Evolutionary conservation across 2,797 vertebrate genomes (phyloP).

Genomic region (Cyclopterus lumpus): DNA sequence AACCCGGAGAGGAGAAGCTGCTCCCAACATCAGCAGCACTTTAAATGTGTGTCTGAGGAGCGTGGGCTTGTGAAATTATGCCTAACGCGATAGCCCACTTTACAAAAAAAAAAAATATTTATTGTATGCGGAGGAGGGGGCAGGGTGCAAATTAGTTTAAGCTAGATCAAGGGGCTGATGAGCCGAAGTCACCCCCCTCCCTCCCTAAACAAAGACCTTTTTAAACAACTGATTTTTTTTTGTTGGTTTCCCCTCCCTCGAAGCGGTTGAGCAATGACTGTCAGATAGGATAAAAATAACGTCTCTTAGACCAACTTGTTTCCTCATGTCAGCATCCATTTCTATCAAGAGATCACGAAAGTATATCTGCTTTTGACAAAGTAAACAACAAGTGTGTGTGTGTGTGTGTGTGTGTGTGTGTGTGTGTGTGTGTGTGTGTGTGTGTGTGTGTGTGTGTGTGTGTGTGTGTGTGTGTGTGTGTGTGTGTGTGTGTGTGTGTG

Average conservation of each 20-base stretch:
- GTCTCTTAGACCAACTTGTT: background rate
- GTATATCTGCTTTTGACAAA: constrained; percentile 42
- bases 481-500: constrained; percentile 11
- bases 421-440: too few species aligned
- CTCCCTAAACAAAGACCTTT: constrained; percentile 72
- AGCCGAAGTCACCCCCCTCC: constrained; percentile 5
- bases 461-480: constrained; percentile 17
- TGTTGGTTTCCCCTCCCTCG: background rate
- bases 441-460: constrained; percentile 10
- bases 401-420: too few species aligned
- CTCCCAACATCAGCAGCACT: constrained; percentile 25
- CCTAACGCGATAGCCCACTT: background rate
- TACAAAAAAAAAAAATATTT: background rate
- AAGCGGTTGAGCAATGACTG: constrained; percentile 36
- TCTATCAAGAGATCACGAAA: constrained; percentile 34
- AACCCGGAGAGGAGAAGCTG: too few species aligned
- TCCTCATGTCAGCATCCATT: constrained; percentile 6
- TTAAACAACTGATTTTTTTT: constrained; percentile 63
- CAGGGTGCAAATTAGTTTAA: constrained; percentile 21
- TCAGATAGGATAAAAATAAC: constrained; percentile 34
- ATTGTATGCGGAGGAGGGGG: background rate
- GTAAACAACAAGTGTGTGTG: constrained; percentile 52
- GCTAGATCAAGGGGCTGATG: constrained; percentile 44
- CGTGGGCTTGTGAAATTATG: background rate
- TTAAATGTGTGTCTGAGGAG: background rate